phyloP scores from a whole-genome alignment of 2,113 vertebrate species.

The pig (Sus scrofa) region T2T-Sscrofa CM000812.6:287966001-287966500 shows the following conservation, averaged over 20 bases:
- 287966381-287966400: background rate
- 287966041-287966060: slow-evolving; percentile 2
- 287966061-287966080: background rate
- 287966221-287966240: background rate
- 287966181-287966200: fast-evolving
- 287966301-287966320: fast-evolving
- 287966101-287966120: background rate
- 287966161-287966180: fast-evolving
- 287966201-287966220: fast-evolving
- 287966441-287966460: fast-evolving
- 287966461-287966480: background rate
- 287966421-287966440: fast-evolving
- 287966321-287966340: fast-evolving
- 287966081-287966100: background rate
- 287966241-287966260: fast-evolving
- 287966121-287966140: fast-evolving
- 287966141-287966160: fast-evolving
- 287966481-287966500: background rate
- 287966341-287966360: fast-evolving
- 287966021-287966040: slow-evolving; percentile 66
- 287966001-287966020: slow-evolving; percentile 18
- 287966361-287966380: fast-evolving
- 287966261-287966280: fast-evolving
- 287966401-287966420: fast-evolving
- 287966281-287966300: fast-evolving